Percentiles rank a stretch among this genome's conserved stretches.
These are phyloP conservation scores for Drosophila takahashii DNA, from an alignment of 1,140 invertebrate species.

Conservation along the genomic window DNA sequence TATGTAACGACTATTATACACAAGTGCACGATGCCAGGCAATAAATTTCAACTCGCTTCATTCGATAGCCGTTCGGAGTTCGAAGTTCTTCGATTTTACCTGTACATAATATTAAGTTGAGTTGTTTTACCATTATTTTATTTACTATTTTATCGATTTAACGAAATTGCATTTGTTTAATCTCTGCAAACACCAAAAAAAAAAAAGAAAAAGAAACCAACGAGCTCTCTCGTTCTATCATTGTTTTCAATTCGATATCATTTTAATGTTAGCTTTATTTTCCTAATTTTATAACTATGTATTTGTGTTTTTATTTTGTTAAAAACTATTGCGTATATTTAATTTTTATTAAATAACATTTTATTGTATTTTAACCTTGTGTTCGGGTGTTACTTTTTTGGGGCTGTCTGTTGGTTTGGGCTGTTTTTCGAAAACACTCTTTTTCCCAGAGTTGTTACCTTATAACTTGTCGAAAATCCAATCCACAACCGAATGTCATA, in stretches of 20 bases:
- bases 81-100: conserved; percentile 42
- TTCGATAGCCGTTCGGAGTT: conserved; percentile 28
- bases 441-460: no score
- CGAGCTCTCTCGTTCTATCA: conserved; percentile 48
- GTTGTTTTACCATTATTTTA: conserved; percentile 43
- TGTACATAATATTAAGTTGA: conserved; percentile 62
- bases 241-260: conserved; percentile 59
- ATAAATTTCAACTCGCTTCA: conserved; percentile 67
- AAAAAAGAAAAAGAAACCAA: conserved; percentile 32
- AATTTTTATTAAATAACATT: conserved; percentile 68
- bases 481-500: no score
- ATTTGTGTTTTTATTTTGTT: conserved; percentile 71
- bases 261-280: conserved; percentile 63
- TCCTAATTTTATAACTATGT: conserved; percentile 50
- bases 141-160: conserved; percentile 33
- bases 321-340: conserved; percentile 52
- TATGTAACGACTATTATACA: conserved; percentile 38
- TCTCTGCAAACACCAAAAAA: conserved; percentile 58
- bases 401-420: background rate
- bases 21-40: conserved; percentile 53
- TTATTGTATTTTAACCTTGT: conserved; percentile 20
- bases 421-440: no score
- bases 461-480: no score
- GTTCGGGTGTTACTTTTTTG: background rate
- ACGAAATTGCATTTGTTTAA: conserved; percentile 69